Evolutionary conservation across 2,888 invertebrate genomes (phyloP).

Genomic region (Hirtodrosophila cameraria): DNA sequence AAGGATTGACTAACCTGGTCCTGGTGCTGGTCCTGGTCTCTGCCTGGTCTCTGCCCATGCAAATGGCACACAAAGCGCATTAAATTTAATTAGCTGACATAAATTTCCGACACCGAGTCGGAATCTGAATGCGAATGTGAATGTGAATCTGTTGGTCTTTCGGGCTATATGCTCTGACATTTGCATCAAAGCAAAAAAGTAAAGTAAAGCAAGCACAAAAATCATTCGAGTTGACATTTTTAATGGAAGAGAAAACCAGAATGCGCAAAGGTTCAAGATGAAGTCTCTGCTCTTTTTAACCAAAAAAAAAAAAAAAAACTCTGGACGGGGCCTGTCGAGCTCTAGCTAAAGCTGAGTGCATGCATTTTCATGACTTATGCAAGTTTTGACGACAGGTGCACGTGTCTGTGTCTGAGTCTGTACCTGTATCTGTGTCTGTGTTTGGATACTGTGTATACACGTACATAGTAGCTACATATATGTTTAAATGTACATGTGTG

Average conservation of each 20-base stretch:
- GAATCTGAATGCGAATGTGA: slow-evolving; percentile 20
- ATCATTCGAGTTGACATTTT: slow-evolving; percentile 66
- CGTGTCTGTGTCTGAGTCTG: slow-evolving; percentile 34
- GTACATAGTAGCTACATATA: background rate
- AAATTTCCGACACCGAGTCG: slow-evolving; percentile 45
- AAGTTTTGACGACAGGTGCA: slow-evolving; percentile 75
- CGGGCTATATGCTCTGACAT: slow-evolving; percentile 26
- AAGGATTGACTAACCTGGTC: background rate
- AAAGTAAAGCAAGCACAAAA: slow-evolving; percentile 37
- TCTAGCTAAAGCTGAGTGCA: no score
- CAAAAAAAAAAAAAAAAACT: no score
- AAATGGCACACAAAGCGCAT: slow-evolving; percentile 55
- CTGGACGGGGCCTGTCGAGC: slow-evolving; percentile 31
- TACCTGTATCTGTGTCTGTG: slow-evolving; percentile 17
- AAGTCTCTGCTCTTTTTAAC: slow-evolving; percentile 22
- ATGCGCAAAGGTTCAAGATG: slow-evolving; percentile 9
- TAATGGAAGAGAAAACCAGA: slow-evolving; percentile 49
- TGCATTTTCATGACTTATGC: slow-evolving; percentile 74
- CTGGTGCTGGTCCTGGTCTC: slow-evolving; percentile 1
- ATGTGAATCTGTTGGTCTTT: background rate
- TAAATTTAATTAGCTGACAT: slow-evolving; percentile 73
- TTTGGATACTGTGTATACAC: background rate
- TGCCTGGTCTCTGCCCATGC: slow-evolving; percentile 10
- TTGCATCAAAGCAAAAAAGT: slow-evolving; percentile 56
- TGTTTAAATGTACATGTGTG: slow-evolving; percentile 4